Evolutionary conservation across 2,113 vertebrate species (phyloP).

Genomic region (Cyphomyrus discorhynchus): DNA sequence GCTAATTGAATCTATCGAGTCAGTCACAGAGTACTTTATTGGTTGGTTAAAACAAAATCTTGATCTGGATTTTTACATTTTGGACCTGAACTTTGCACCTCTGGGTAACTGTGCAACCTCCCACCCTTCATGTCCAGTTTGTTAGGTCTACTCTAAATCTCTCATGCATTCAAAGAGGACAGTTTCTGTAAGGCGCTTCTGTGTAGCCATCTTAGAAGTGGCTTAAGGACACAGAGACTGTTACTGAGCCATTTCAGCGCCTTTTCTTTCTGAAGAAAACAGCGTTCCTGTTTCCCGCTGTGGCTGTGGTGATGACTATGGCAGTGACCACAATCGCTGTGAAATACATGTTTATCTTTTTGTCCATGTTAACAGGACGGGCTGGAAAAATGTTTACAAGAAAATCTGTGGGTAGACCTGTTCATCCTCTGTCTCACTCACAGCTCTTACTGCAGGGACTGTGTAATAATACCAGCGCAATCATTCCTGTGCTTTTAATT

Average conservation of each 20-base stretch:
- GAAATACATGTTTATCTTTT: background rate
- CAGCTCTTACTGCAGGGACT: background rate
- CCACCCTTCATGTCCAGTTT: conserved; percentile 20
- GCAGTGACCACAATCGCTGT: background rate
- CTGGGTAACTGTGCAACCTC: background rate
- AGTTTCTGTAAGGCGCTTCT: background rate
- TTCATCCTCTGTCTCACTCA: conserved; percentile 6
- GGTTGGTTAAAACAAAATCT: background rate
- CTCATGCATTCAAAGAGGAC: background rate
- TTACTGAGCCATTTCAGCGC: background rate
- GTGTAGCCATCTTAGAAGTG: background rate
- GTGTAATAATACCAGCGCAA: background rate
- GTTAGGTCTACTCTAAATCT: background rate
- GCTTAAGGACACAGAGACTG: background rate
- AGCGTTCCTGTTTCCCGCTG: background rate
- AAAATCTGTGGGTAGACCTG: background rate
- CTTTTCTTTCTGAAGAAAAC: background rate
- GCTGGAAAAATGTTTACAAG: background rate
- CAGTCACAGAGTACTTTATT: background rate
- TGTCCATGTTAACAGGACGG: background rate
- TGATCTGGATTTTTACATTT: background rate
- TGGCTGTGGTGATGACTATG: background rate
- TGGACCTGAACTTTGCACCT: background rate
- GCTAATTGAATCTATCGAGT: background rate
- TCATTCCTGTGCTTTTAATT: conserved; percentile 50